Evolutionary conservation across 37 sponge, comb jelly and placozoan genomes (phyloP).

Genomic region (Crambe crambe): DNA sequence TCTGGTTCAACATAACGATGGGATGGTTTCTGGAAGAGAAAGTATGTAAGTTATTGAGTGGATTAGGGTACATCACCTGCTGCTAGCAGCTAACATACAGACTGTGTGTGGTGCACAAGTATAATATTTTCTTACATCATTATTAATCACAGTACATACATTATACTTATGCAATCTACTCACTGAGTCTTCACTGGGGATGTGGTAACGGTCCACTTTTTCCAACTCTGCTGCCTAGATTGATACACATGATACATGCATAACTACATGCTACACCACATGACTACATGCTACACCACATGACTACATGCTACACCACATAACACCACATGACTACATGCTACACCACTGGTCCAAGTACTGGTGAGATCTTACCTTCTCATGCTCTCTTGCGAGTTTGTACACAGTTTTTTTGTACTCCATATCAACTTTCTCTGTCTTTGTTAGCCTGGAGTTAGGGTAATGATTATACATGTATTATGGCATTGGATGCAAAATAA

Average conservation of each 20-base stretch:
- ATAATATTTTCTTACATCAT: no score
- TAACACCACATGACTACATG: no score
- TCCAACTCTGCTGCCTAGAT: slow-evolving; percentile 83
- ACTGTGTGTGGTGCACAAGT: no score
- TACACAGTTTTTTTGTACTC: slow-evolving; percentile 60
- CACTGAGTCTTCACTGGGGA: slow-evolving; percentile 70
- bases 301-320: no score
- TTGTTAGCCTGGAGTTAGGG: slow-evolving; percentile 44
- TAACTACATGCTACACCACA: no score
- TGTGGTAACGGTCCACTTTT: slow-evolving; percentile 81
- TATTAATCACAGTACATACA: neutral
- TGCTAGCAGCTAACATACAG: neutral
- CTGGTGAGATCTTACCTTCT: slow-evolving; percentile 46
- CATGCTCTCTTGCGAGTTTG: slow-evolving; percentile 70
- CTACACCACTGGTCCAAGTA: no score
- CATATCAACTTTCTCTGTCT: slow-evolving; percentile 50
- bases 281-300: no score
- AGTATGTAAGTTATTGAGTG: neutral
- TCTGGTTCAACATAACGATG: slow-evolving; percentile 60
- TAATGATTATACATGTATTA: neutral
- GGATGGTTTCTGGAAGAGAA: slow-evolving; percentile 53
- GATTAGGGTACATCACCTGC: neutral
- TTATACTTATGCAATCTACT: neutral
- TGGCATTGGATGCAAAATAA: neutral
- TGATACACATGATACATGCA: no score